These are phyloP conservation scores for Nephrocerus scutellatus DNA, from an alignment of 2,888 invertebrate species.

Conservation along the genomic window DNA sequence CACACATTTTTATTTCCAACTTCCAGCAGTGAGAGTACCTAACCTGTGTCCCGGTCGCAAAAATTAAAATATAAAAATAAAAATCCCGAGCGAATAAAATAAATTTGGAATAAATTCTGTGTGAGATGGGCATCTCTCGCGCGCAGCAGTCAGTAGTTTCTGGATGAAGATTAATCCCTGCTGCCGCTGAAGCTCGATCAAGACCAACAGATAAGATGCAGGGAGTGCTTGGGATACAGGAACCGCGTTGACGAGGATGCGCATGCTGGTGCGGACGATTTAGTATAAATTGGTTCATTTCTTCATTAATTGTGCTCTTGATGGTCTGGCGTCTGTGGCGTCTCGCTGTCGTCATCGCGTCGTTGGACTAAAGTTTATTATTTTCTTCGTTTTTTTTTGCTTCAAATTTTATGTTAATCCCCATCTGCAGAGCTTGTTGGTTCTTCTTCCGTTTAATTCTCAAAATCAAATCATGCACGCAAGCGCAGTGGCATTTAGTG, in stretches of 20 bases:
- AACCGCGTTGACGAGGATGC: too few relatives aligned
- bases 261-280: too few relatives aligned
- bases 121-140: too few relatives aligned
- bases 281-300: slow-evolving; percentile 24
- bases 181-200: slow-evolving; percentile 24
- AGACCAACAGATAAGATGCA: too few relatives aligned
- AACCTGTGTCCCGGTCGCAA: too few relatives aligned
- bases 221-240: slow-evolving; percentile 22
- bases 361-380: slow-evolving; percentile 12
- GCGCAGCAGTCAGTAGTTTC: too few relatives aligned
- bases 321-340: slow-evolving; percentile 10
- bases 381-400: slow-evolving; percentile 17
- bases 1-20: too few relatives aligned
- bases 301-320: slow-evolving; percentile 20
- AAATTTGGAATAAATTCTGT: slow-evolving; percentile 17
- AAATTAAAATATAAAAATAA: slow-evolving; percentile 4
- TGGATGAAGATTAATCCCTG: slow-evolving; percentile 24
- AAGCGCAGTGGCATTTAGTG: slow-evolving; percentile 18
- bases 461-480: slow-evolving; percentile 23
- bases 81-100: slow-evolving; percentile 1
- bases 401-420: slow-evolving; percentile 17
- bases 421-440: slow-evolving; percentile 20
- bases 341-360: slow-evolving; percentile 10
- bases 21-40: too few relatives aligned
- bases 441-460: too few relatives aligned